phyloP scores from a whole-genome alignment of 1,140 invertebrate genomes.

The Pomacea maculata region DNA sequence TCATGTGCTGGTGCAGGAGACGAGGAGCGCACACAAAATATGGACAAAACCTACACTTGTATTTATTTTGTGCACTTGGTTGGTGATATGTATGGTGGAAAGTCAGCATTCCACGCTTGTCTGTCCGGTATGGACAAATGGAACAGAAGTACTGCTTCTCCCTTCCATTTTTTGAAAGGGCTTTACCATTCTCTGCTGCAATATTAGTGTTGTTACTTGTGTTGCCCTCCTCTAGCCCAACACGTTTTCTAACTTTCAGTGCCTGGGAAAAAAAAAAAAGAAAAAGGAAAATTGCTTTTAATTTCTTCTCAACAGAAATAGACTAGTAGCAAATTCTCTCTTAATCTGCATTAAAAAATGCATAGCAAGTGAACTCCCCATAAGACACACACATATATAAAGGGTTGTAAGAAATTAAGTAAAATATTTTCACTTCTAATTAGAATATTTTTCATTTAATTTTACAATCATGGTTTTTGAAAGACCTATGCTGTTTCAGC shows the following conservation, averaged over 20 bases:
- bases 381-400: too few relatives aligned
- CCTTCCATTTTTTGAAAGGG: background rate
- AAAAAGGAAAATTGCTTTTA: too few relatives aligned
- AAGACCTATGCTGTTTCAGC: too few relatives aligned
- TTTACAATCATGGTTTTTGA: too few relatives aligned
- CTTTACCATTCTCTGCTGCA: background rate
- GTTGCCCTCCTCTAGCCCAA: background rate
- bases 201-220: too few relatives aligned
- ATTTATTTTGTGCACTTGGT: conserved; percentile 72
- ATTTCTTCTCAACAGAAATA: too few relatives aligned
- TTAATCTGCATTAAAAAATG: too few relatives aligned
- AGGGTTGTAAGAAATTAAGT: too few relatives aligned
- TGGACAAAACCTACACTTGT: conserved; percentile 84
- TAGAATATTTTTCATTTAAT: too few relatives aligned
- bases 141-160: conserved; percentile 69
- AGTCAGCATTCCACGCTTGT: conserved; percentile 73
- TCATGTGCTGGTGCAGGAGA: conserved; percentile 63
- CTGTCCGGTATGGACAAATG: conserved; percentile 79
- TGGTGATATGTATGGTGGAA: conserved; percentile 79
- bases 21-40: conserved; percentile 75
- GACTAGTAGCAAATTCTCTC: too few relatives aligned
- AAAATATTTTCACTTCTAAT: too few relatives aligned
- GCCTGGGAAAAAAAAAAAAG: conserved; percentile 2
- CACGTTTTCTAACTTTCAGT: conserved; percentile 5
- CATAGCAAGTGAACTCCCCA: too few relatives aligned